Percentiles rank a stretch among this genome's conserved stretches.
These are phyloP conservation scores for Carassius auratus DNA, from an alignment of 2,113 vertebrate genomes.

Conservation along the genomic window DNA sequence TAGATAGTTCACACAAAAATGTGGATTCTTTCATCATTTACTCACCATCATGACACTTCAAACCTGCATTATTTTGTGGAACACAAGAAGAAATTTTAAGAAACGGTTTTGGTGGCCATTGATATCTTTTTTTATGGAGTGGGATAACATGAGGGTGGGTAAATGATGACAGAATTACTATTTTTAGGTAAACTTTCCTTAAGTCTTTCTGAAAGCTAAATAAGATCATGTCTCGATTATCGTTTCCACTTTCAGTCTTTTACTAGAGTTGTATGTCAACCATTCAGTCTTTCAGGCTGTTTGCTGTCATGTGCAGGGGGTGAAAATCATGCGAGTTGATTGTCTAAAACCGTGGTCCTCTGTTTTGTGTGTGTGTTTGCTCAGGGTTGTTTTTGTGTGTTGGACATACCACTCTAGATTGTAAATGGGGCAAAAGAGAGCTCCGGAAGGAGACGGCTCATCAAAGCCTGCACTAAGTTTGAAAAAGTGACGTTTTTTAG, in stretches of 20 bases:
- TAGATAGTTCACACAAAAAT: neutral
- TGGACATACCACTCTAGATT: slow-evolving; percentile 50
- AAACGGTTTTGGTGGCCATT: neutral
- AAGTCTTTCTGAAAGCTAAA: neutral
- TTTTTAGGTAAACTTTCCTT: neutral
- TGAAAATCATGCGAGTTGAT: slow-evolving; percentile 42
- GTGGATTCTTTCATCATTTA: neutral
- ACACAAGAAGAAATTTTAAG: neutral
- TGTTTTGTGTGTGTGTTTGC: slow-evolving; percentile 45
- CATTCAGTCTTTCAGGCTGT: slow-evolving; percentile 8
- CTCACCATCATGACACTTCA: too few relatives aligned
- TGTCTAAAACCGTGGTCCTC: slow-evolving; percentile 27
- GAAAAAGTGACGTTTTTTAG: slow-evolving; percentile 67
- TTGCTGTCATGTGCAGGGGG: slow-evolving; percentile 37
- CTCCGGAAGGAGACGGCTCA: slow-evolving; percentile 49
- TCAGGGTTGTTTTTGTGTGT: slow-evolving; percentile 46
- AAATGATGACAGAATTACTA: neutral
- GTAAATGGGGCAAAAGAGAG: slow-evolving; percentile 34
- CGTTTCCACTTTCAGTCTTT: slow-evolving; percentile 13
- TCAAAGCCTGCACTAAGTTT: slow-evolving; percentile 56
- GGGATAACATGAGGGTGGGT: neutral
- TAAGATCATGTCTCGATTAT: neutral
- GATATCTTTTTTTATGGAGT: too few relatives aligned
- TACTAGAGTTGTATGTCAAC: neutral
- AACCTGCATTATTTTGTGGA: neutral